Conservation (phyloP, 2,888 invertebrate species). For the Archips crataeganus region DNA sequence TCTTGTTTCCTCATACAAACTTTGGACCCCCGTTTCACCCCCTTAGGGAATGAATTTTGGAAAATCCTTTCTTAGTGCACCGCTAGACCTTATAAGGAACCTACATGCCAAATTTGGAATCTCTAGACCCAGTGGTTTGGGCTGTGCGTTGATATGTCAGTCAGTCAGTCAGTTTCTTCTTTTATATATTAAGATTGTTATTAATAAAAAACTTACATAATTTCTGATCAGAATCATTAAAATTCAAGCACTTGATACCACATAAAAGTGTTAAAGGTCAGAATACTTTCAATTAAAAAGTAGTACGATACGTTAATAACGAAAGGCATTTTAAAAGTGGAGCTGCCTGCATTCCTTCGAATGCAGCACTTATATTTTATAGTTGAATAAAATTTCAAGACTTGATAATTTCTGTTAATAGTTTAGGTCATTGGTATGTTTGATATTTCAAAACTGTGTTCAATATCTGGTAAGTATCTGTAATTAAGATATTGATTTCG, state of each 20-base stretch:
- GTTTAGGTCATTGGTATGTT: conserved; percentile 10
- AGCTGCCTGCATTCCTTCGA: conserved; percentile 20
- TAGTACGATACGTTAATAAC: neutral
- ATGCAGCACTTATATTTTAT: conserved; percentile 13
- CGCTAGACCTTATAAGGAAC: too few species aligned
- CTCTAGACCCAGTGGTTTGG: too few species aligned
- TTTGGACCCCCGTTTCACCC: too few species aligned
- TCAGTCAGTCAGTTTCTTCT: too few species aligned
- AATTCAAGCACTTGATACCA: neutral
- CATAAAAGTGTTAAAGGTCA: conserved; percentile 25
- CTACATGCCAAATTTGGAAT: too few species aligned
- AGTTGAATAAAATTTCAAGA: conserved; percentile 3
- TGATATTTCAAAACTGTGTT: conserved; percentile 11
- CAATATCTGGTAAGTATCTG: neutral
- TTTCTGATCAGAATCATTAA: neutral
- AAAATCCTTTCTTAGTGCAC: too few species aligned
- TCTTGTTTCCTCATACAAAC: too few species aligned
- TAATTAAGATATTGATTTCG: conserved; percentile 8
- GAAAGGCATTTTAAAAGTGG: conserved; percentile 26
- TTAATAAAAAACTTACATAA: neutral
- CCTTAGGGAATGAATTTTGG: too few species aligned
- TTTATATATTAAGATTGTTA: too few species aligned
- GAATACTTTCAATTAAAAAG: conserved; percentile 21
- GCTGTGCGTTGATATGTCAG: too few species aligned
- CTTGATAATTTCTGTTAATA: conserved; percentile 14